Evolutionary conservation across 2,888 invertebrate species (phyloP).

Genomic region (Hipparchia sbordonii): DNA sequence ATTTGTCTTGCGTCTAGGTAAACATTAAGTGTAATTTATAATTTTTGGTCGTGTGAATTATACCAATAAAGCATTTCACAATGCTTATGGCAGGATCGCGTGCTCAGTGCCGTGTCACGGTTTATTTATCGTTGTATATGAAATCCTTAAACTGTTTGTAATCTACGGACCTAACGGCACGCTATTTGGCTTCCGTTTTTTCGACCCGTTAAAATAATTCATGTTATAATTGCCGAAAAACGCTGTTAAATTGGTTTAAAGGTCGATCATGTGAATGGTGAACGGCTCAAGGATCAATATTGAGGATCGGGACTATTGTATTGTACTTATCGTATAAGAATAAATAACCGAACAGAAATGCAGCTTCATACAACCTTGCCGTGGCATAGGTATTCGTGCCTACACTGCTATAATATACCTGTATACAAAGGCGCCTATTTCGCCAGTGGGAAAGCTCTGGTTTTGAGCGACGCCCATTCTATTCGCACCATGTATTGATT

Average conservation of each 20-base stretch:
- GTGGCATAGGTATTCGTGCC: too few species aligned
- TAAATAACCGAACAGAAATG: too few species aligned
- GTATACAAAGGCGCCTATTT: too few species aligned
- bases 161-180: constrained; percentile 9
- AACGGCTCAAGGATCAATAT: background rate
- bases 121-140: constrained; percentile 18
- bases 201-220: background rate
- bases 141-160: constrained; percentile 21
- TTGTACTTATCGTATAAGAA: background rate
- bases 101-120: constrained; percentile 17
- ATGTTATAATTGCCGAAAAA: too few species aligned
- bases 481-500: too few species aligned
- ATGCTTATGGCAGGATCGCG: constrained; percentile 21
- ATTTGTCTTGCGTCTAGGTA: background rate
- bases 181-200: background rate
- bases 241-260: too few species aligned
- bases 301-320: background rate
- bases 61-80: constrained; percentile 6
- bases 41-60: constrained; percentile 6
- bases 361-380: too few species aligned
- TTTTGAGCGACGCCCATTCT: too few species aligned
- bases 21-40: background rate
- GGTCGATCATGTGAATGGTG: too few species aligned
- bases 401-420: too few species aligned
- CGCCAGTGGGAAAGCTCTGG: too few species aligned